A percentile compares a stretch with the other conserved stretches of the same genome.
Conservation (phyloP, 2,888 invertebrate genomes). For the Oxycera nigricornis region DNA sequence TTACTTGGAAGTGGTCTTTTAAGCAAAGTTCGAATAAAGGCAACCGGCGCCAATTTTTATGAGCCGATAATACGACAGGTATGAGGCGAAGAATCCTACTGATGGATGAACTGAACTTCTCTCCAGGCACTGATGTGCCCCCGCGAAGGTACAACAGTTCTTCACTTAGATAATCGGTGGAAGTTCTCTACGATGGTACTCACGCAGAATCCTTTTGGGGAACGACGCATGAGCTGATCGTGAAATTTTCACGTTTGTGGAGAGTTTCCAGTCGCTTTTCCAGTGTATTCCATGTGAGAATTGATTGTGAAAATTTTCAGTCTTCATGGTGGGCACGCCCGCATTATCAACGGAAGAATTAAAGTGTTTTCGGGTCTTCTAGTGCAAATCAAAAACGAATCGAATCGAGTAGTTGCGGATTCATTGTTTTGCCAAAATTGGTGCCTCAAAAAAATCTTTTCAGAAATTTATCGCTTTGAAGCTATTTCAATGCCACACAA, state of each 20-base stretch:
- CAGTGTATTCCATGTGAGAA: neutral
- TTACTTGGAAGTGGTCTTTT: neutral
- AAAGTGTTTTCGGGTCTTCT: too few relatives aligned
- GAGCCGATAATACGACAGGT: slow-evolving; percentile 7
- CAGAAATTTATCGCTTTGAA: too few relatives aligned
- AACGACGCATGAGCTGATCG: neutral
- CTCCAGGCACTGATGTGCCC: neutral
- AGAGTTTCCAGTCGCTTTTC: neutral
- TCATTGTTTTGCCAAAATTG: too few relatives aligned
- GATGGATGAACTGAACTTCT: slow-evolving; percentile 9
- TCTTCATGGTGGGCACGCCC: neutral
- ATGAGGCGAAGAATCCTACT: neutral
- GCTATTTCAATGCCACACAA: too few relatives aligned
- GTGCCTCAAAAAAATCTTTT: too few relatives aligned
- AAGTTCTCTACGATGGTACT: neutral
- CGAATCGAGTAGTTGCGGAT: too few relatives aligned
- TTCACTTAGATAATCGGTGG: neutral
- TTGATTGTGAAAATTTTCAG: slow-evolving; percentile 1
- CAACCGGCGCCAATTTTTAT: slow-evolving; percentile 17
- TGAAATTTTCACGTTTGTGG: neutral
- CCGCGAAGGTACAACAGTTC: neutral
- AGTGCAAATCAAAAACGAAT: too few relatives aligned
- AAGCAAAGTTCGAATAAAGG: neutral
- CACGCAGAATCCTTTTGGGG: neutral
- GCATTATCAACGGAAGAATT: neutral